phyloP scores from a whole-genome alignment of 2,888 invertebrate genomes.

The Agapostemon virescens region DNA sequence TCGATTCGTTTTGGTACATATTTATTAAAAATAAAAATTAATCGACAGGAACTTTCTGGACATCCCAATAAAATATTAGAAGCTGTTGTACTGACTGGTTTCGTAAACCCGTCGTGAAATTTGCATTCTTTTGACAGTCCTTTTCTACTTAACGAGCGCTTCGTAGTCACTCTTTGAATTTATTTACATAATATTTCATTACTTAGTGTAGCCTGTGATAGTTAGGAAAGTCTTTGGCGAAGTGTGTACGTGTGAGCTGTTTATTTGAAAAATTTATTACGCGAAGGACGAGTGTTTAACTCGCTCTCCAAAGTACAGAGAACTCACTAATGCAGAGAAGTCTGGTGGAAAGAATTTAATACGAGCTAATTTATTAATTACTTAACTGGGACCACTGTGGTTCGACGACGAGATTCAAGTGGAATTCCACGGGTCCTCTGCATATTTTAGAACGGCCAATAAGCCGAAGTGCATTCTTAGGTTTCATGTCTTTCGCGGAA shows the following conservation, averaged over 20 bases:
- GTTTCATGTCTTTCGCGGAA: slow-evolving; percentile 5
- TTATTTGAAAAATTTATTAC: not conserved
- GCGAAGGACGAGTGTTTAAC: not conserved
- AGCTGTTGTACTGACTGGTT: too few relatives aligned
- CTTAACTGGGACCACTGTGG: not conserved
- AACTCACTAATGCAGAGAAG: not conserved
- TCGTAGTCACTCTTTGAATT: not conserved
- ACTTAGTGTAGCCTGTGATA: too few relatives aligned
- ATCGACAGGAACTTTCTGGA: too few relatives aligned
- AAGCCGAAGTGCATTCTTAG: slow-evolving; percentile 34
- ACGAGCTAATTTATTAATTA: slow-evolving; percentile 8
- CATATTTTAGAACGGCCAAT: slow-evolving; percentile 26
- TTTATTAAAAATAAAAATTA: too few relatives aligned
- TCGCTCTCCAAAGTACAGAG: not conserved
- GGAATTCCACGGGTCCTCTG: not conserved
- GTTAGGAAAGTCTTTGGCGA: too few relatives aligned
- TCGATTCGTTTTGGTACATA: too few relatives aligned
- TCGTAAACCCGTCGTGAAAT: not conserved
- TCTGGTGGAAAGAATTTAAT: not conserved
- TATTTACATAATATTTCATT: too few relatives aligned
- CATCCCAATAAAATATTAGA: too few relatives aligned
- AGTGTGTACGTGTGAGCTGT: not conserved
- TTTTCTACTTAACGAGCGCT: too few relatives aligned
- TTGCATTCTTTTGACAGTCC: not conserved
- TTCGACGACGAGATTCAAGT: too few relatives aligned